Evolutionary conservation across 2,888 invertebrate species (phyloP).

Genomic region (Gymnoscelis rufifasciata): DNA sequence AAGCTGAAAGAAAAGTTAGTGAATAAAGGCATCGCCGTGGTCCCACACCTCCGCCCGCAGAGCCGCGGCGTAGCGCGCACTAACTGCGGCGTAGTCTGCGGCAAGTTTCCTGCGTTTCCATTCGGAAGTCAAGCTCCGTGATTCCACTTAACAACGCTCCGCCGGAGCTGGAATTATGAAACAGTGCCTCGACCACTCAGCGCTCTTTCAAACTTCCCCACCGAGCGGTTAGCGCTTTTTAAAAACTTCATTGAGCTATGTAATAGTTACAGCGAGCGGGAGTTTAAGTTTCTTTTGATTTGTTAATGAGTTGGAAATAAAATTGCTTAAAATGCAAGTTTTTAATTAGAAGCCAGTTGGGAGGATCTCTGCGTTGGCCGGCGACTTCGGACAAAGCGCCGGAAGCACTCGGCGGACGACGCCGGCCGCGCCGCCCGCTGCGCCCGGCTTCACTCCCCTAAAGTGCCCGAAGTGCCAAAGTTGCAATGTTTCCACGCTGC

Average conservation of each 20-base stretch:
- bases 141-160: slow-evolving; percentile 32
- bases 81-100: background rate
- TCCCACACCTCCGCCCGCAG: slow-evolving; percentile 5
- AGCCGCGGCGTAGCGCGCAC: background rate
- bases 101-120: slow-evolving; percentile 26
- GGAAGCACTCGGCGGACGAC: background rate
- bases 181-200: slow-evolving; percentile 18
- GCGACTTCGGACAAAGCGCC: background rate
- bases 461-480: background rate
- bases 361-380: background rate
- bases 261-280: slow-evolving; percentile 12
- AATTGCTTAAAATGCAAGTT: background rate
- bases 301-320: slow-evolving; percentile 3
- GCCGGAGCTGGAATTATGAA: slow-evolving; percentile 28
- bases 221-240: slow-evolving; percentile 15
- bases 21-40: slow-evolving; percentile 9
- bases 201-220: slow-evolving; percentile 11
- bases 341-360: background rate
- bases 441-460: no score
- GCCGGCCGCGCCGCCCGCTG: background rate
- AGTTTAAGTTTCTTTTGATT: slow-evolving; percentile 10
- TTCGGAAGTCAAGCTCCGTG: slow-evolving; percentile 34
- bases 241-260: slow-evolving; percentile 8
- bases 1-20: slow-evolving; percentile 19
- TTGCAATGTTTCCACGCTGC: background rate